Conservation (phyloP, 2,797 vertebrate species). For the Leptodactylus fallax region DNA sequence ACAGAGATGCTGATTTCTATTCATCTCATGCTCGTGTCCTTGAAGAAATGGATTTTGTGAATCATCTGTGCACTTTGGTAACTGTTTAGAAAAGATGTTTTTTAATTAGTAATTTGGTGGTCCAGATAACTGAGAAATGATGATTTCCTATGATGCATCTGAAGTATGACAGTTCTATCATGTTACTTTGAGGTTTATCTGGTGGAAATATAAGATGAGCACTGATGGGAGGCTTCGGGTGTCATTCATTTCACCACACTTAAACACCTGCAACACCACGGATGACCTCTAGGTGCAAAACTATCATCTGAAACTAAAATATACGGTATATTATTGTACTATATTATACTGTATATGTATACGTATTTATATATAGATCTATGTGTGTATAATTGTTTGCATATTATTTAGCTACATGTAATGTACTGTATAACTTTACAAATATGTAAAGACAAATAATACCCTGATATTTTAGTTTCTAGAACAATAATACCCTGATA, state of each 20-base stretch:
- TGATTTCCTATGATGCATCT: constrained; percentile 20
- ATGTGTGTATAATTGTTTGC: neutral
- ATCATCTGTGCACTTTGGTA: constrained; percentile 9
- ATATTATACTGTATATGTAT: neutral
- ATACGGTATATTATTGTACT: neutral
- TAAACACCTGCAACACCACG: neutral
- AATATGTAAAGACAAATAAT: neutral
- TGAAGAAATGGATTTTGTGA: constrained; percentile 44
- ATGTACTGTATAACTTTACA: neutral
- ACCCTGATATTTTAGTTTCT: no score
- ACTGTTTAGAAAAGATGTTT: constrained; percentile 7
- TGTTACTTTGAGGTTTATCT: neutral
- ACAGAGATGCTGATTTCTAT: constrained; percentile 45
- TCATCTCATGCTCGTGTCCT: constrained; percentile 49
- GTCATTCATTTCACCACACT: neutral
- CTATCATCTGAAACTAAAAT: neutral
- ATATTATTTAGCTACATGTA: neutral
- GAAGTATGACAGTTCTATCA: neutral
- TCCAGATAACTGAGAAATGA: constrained; percentile 8
- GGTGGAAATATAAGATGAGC: neutral
- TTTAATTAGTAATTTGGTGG: constrained; percentile 31
- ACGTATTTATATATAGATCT: no score
- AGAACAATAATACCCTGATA: no score
- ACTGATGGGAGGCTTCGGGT: neutral
- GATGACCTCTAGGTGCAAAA: neutral